Base-by-base conservation (phyloP, 2,797 vertebrate species). In the Alfaro cultratus region DNA sequence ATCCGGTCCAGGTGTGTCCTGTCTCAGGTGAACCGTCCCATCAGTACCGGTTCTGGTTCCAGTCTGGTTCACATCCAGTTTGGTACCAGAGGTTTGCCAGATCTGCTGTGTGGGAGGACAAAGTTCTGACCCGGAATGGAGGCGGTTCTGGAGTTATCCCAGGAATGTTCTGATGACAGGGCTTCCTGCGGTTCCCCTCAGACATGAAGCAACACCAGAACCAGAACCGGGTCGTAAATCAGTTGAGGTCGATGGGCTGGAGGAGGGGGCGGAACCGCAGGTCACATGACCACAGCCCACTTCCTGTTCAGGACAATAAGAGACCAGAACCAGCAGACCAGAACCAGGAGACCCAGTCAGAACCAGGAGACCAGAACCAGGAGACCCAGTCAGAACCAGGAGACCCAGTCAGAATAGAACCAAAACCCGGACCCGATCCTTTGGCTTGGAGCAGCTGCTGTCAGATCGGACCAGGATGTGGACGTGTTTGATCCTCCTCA, bases 291-390 rank as follows among this genome's bases (percentile, higher is more conserved):
- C 82, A 80, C 74, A 43, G 13, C n/a, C 67, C 74, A 74, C 80
- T 86, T 88, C 84, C 86, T 83, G 75, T n/a, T 55, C 5, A 18
- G 49, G 23, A 53, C 46, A 55, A 88, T 86, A 90, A 85, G 79
- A 82, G 31, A 78, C 46, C 21, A 2, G 0, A 23, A 70, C 21
- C 70, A n/a, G 73, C 39, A 49, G 72, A 45, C 18, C 41, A 76
- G 76, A 46, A 79, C 21, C 70, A n/a, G 73, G 39, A 49, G 72
- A 45, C 18, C 5, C 7, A 15, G 26, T 18, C 41, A 76, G 76
- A 46, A 79, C 21, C 70, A n/a, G 73, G 39, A 49, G 72, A 34
- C 34, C 34, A 34, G 34, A 34, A 1, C 34, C 34, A 34, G 34
- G 34, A 34, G 34, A 45, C 18, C 5, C 7, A 15, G 26, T 18